Evolutionary conservation across 2,797 vertebrate genomes (phyloP).

Genomic region (Synaphobranchus kaupii): DNA sequence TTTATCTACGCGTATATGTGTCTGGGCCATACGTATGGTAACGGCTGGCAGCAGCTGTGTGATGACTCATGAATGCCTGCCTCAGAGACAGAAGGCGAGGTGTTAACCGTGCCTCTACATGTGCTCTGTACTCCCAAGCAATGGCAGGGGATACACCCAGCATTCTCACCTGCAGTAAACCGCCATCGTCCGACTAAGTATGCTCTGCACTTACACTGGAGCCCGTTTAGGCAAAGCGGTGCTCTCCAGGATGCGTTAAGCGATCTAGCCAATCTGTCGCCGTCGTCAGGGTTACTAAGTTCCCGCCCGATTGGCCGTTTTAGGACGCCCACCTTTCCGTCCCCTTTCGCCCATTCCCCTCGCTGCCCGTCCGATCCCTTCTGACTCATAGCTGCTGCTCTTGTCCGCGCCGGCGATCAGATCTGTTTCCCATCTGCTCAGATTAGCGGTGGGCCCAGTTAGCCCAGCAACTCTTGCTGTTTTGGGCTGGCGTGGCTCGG

Average conservation of each 20-base stretch:
- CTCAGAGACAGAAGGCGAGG: constrained; percentile 10
- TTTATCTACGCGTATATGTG: neutral
- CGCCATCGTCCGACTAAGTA: neutral
- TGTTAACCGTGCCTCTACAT: neutral
- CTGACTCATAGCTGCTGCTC: neutral
- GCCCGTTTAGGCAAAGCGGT: constrained; percentile 1
- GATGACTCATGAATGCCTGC: neutral
- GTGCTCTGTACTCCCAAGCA: neutral
- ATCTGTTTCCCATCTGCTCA: neutral
- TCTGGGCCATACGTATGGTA: neutral
- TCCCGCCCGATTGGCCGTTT: constrained; percentile 19
- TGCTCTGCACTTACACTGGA: neutral
- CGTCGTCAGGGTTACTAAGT: constrained; percentile 38
- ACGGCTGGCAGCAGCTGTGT: neutral
- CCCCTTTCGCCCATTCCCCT: neutral
- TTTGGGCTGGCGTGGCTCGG: neutral
- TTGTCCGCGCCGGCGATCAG: neutral
- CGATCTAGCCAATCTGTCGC: constrained; percentile 27
- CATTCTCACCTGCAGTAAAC: neutral
- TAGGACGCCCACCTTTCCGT: neutral
- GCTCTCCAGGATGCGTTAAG: neutral
- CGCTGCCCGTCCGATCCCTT: neutral
- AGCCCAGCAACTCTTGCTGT: neutral
- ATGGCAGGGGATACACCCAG: neutral
- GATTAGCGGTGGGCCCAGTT: neutral